phyloP scores from a whole-genome alignment of 2,888 invertebrate species.

The Spisula subtruncata region DNA sequence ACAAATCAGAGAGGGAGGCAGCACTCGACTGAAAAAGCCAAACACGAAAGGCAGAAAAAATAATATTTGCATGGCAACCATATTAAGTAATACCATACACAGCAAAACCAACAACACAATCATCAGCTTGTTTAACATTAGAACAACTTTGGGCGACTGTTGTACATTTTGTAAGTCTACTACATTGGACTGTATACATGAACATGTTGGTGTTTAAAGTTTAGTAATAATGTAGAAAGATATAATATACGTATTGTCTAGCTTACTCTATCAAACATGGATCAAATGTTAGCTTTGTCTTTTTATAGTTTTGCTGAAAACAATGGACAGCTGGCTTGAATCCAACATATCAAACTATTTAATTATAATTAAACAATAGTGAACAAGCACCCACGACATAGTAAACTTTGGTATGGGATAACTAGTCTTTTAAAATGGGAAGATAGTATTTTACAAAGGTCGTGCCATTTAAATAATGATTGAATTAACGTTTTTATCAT shows the following conservation, averaged over 20 bases:
- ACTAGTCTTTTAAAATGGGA: slow-evolving; percentile 29
- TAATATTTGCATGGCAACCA: too few relatives aligned
- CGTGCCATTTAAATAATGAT: slow-evolving; percentile 38
- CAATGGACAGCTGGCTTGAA: slow-evolving; percentile 35
- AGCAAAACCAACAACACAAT: too few relatives aligned
- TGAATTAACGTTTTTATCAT: slow-evolving; percentile 48
- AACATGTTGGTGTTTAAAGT: not conserved
- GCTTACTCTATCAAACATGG: not conserved
- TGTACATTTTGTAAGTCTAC: not conserved
- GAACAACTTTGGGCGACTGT: too few relatives aligned
- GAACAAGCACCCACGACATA: slow-evolving; percentile 27
- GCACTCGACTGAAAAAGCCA: too few relatives aligned
- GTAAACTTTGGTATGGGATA: slow-evolving; percentile 52
- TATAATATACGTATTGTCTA: not conserved
- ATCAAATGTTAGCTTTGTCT: not conserved
- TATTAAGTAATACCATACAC: too few relatives aligned
- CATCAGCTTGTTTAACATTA: too few relatives aligned
- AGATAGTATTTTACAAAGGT: slow-evolving; percentile 52
- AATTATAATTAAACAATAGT: slow-evolving; percentile 39
- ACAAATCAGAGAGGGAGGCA: too few relatives aligned
- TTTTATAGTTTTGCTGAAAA: not conserved
- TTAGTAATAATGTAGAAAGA: not conserved
- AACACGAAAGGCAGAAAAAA: too few relatives aligned
- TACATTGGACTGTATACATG: too few relatives aligned
- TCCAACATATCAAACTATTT: slow-evolving; percentile 33